phyloP scores from a whole-genome alignment of 2,888 invertebrate genomes.

The Pyrochroa serraticornis region DNA sequence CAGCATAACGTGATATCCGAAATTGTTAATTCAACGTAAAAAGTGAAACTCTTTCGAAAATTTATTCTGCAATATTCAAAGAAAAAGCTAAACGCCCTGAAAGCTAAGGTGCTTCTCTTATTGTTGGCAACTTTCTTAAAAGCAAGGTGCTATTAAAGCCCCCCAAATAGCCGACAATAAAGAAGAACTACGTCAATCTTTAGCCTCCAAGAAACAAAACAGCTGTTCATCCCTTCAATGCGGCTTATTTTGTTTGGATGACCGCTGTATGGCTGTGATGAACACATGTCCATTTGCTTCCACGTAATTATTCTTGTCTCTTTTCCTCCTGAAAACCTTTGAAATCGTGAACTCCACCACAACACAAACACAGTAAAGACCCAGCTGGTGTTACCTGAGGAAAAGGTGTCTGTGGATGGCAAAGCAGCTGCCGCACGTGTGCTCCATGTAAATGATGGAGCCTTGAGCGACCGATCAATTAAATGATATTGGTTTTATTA shows the following conservation, averaged over 20 bases:
- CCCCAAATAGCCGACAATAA: neutral
- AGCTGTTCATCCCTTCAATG: conserved; percentile 1
- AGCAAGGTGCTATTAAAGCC: too few relatives aligned
- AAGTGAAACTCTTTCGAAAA: too few relatives aligned
- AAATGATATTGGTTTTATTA: conserved; percentile 27
- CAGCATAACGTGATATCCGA: neutral
- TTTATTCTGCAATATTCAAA: too few relatives aligned
- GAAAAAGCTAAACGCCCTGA: too few relatives aligned
- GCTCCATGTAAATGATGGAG: conserved; percentile 22
- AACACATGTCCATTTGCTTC: conserved; percentile 1
- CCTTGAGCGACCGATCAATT: conserved; percentile 23
- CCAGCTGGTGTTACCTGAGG: conserved; percentile 18
- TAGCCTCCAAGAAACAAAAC: conserved; percentile 2
- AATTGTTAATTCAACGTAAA: too few relatives aligned
- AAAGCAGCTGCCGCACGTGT: conserved; percentile 30
- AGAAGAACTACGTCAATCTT: neutral
- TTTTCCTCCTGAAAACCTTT: conserved; percentile 1
- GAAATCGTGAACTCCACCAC: neutral
- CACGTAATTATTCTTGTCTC: conserved; percentile 1
- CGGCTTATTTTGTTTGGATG: conserved; percentile 1
- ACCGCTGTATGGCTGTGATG: neutral
- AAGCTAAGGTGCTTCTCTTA: too few relatives aligned
- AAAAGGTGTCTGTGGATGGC: conserved; percentile 22
- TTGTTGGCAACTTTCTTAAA: too few relatives aligned
- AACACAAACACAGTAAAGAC: neutral